Base-by-base conservation (phyloP, 2,888 invertebrate genomes). In the Chirona hameri region DNA sequence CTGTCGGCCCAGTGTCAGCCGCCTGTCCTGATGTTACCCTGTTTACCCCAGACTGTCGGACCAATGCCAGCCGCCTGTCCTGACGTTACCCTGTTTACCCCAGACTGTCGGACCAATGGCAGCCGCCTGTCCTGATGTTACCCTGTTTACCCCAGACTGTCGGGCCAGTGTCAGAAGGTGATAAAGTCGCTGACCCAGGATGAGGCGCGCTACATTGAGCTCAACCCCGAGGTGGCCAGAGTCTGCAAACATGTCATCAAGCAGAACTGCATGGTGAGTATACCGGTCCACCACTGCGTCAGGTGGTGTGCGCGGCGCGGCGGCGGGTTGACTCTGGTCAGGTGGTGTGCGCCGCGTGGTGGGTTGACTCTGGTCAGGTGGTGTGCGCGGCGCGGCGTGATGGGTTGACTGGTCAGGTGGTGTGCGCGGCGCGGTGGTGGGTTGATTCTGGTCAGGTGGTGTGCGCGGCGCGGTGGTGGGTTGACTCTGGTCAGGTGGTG, bases 161-260 rank as follows among this genome's bases (percentile, higher is more conserved):
- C 12, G 27, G 15, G 4, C 27, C 14, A 52, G 18, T 80, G 80
- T 29, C 27, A 48, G 27, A 18, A 27, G 27, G 80, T 52, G 18
- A 52, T 80, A 5, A 52, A 52, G 29, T 0, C n/a, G 52, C 14
- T 80, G 80, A 82, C 81, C 5, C 52, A 81, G 55, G 89, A 94
- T 86, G 94, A 97, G 89, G 95, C 95, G 72, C 94, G 94, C 86
- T 93, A 95, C 87, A 92, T 95, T 76, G 95, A 96, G 87, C 89
- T 97, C n/a, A 98, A 99, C 90, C 94, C 95, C 55, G 91, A 95
- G 81, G 92, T 99, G 81, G 93, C 92, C 88, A 91, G 91, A n/a
- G 92, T 94, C 82, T 99, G 98, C 87, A 91, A 91, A 85, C 91
- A 92, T 84, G 92, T 94, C 82, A 94, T 96, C 89, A 92, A 94